Evolutionary conservation across 2,113 vertebrate genomes (phyloP).

Genomic region (Orycteropus afer): DNA sequence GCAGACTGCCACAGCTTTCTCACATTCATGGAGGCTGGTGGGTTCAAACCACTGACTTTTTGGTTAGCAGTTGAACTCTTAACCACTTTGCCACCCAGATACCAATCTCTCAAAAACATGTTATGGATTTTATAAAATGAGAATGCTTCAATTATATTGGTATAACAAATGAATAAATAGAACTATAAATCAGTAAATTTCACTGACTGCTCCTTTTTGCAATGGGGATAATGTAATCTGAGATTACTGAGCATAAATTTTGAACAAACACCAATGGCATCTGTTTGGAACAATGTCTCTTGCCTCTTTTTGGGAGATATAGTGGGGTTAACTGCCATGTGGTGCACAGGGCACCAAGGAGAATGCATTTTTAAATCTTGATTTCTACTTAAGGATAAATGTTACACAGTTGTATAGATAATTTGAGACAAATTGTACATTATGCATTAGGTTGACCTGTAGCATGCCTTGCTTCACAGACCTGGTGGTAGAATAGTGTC

Average conservation of each 20-base stretch:
- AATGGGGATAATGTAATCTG: not conserved
- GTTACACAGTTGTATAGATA: not conserved
- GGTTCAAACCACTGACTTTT: no score
- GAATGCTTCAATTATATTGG: not conserved
- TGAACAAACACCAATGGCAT: not conserved
- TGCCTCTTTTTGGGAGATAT: not conserved
- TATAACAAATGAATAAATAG: not conserved
- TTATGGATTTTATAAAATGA: not conserved
- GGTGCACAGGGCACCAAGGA: not conserved
- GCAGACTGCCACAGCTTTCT: no score
- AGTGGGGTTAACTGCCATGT: not conserved
- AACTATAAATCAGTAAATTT: not conserved
- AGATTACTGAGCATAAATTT: not conserved
- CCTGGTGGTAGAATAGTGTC: not conserved
- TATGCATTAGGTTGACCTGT: not conserved
- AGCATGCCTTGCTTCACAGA: not conserved
- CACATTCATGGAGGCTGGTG: no score
- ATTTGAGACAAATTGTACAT: not conserved
- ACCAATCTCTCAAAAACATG: not conserved
- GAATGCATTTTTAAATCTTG: not conserved
- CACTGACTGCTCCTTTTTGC: not conserved
- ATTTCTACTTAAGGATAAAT: conserved; percentile 18
- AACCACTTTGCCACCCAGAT: not conserved
- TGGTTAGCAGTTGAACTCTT: no score
- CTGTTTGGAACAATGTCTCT: not conserved